These are phyloP conservation scores for Empis stercorea DNA, from an alignment of 2,888 invertebrate genomes.

Conservation along the genomic window DNA sequence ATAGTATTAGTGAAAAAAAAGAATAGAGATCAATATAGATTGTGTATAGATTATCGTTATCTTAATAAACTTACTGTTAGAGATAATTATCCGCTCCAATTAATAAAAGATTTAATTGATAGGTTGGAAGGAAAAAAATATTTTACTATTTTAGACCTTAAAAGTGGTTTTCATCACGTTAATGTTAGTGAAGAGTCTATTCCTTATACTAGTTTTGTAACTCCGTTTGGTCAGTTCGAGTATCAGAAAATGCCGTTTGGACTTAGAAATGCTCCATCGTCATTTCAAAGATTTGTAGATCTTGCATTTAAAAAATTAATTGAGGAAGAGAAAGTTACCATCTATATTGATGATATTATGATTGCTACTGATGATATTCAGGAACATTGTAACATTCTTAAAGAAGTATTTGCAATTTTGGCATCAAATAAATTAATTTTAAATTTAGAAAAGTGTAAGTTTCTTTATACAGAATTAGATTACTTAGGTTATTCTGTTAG, in stretches of 20 bases:
- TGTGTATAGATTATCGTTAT: slow-evolving; percentile 1
- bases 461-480: slow-evolving; percentile 5
- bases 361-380: slow-evolving; percentile 12
- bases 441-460: slow-evolving; percentile 8
- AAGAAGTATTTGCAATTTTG: slow-evolving; percentile 8
- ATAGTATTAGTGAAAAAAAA: slow-evolving; percentile 4
- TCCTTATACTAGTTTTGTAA: slow-evolving; percentile 15
- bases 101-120: slow-evolving; percentile 15
- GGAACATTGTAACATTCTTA: slow-evolving; percentile 12
- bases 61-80: slow-evolving; percentile 11
- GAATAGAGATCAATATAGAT: background rate
- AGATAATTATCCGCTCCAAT: slow-evolving; percentile 13
- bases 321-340: slow-evolving; percentile 9
- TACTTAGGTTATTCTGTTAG: slow-evolving; percentile 6
- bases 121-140: slow-evolving; percentile 10
- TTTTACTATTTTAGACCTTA: slow-evolving; percentile 15
- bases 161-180: slow-evolving; percentile 16
- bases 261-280: slow-evolving; percentile 14
- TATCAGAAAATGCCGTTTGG: slow-evolving; percentile 19
- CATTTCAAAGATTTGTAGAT: slow-evolving; percentile 15
- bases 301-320: slow-evolving; percentile 14
- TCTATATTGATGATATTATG: slow-evolving; percentile 19
- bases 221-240: slow-evolving; percentile 18
- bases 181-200: slow-evolving; percentile 12
- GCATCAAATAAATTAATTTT: slow-evolving; percentile 1